These are phyloP conservation scores for Byasa hedistus DNA, from an alignment of 2,888 invertebrate genomes.

Conservation along the genomic window DNA sequence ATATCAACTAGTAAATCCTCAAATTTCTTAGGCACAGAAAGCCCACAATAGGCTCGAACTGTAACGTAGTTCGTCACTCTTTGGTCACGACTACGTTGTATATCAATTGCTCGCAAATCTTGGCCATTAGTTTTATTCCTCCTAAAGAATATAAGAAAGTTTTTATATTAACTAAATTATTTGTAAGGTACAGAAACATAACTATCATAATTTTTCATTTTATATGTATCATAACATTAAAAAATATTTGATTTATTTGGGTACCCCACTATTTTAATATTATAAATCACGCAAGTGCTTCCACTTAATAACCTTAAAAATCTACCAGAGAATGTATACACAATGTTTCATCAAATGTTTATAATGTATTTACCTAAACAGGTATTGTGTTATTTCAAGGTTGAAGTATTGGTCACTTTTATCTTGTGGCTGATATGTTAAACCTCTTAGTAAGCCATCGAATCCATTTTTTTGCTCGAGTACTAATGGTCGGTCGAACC, in stretches of 20 bases:
- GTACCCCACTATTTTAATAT: no score
- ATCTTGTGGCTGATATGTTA: constrained; percentile 85
- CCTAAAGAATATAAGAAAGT: constrained; percentile 4
- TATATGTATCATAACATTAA: neutral
- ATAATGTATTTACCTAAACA: constrained; percentile 19
- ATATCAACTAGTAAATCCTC: constrained; percentile 55
- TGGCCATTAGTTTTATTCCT: constrained; percentile 73
- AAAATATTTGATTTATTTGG: neutral
- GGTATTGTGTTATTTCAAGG: constrained; percentile 72
- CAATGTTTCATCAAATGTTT: neutral
- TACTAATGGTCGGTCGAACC: constrained; percentile 78
- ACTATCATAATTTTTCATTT: neutral
- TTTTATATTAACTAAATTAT: neutral
- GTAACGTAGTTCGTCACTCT: constrained; percentile 87
- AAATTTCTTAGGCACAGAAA: constrained; percentile 81
- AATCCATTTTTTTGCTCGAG: constrained; percentile 65
- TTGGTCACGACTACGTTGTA: constrained; percentile 88
- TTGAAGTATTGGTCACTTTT: constrained; percentile 84
- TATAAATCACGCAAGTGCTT: no score
- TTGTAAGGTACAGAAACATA: neutral
- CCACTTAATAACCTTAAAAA: no score
- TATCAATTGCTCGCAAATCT: constrained; percentile 85
- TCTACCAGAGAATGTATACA: no score
- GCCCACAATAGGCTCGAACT: constrained; percentile 84
- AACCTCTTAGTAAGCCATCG: constrained; percentile 83